Percentiles rank a stretch among this genome's conserved stretches.
phyloP scores from a whole-genome alignment of 2,797 vertebrate species.

The Delichon dasypus region DNA sequence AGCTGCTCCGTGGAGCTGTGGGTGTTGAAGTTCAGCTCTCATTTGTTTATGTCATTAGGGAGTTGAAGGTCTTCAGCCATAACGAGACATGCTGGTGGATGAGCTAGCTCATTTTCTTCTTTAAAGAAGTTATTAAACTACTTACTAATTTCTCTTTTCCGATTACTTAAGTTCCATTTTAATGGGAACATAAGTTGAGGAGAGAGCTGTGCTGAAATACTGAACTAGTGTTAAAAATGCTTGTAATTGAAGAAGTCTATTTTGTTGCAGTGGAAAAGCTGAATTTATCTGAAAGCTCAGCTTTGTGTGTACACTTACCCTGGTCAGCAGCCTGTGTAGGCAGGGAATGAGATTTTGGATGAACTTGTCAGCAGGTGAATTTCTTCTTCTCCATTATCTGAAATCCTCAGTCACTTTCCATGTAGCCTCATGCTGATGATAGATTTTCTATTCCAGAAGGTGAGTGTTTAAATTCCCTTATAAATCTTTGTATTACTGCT shows the following conservation, averaged over 20 bases:
- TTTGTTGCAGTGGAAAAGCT: neutral
- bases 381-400: conserved; percentile 25
- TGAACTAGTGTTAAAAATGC: neutral
- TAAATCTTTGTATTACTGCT: conserved; percentile 66
- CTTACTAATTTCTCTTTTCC: neutral
- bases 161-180: neutral
- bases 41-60: neutral
- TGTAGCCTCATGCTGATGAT: conserved; percentile 26
- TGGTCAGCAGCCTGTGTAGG: neutral
- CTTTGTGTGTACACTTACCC: neutral
- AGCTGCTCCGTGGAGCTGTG: neutral
- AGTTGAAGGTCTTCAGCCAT: neutral
- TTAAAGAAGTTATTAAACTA: neutral
- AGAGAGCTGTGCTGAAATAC: neutral
- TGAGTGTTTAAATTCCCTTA: conserved; percentile 58
- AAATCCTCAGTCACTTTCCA: neutral
- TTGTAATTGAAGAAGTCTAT: neutral
- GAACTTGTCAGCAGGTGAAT: conserved; percentile 30
- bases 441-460: conserved; percentile 60
- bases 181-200: neutral
- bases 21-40: neutral
- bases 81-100: neutral
- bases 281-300: neutral
- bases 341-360: neutral
- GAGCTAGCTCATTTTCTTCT: neutral